Evolutionary conservation across 2,113 vertebrate genomes (phyloP), one percentile per base, ranked within the genome.

Genomic region (Planiliza haematocheilus): DNA sequence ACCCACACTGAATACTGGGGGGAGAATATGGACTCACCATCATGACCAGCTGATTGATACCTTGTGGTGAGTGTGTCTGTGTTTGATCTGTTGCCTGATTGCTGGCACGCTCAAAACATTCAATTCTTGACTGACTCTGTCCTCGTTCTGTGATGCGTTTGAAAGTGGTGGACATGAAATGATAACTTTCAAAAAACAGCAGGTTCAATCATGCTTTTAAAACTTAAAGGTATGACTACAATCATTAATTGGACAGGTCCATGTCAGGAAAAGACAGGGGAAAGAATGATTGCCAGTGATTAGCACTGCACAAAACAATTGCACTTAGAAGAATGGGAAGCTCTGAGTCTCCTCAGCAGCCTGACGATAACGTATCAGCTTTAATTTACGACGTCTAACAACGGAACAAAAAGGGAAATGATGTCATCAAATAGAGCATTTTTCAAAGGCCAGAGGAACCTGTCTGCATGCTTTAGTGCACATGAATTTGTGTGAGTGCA

Each of bases 391-490:
- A 70, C 56, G 57, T 84, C 79, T 51, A 81, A 72, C 76, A 64
- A 42, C 24, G 38, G 24, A 58, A 81, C 70, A 85, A 84, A 88
- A 87, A 18, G 46, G 74, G 61, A 88, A 86, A 84, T 86, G 70
- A 92, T 92, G 89, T 91, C 91, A 93, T 93, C 89, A 93, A 91
- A 90, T 70, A 67, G 79, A 68, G 59, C 70, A 10, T 69, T 88
- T 89, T 89, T 91, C 90, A 94, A 92, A 92, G 88, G 77, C 65
- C 59, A 21, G 78, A 76, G 64, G 65, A 78, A 70, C 43, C 74
- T 51, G 77, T 46, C 71, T 59, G 62, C 48, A 55, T 62, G 69
- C 56, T 83, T 83, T 69, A 61, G 79, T 74, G 24, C 24, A 59
- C 66, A 66, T 83, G 78, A 56, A 70, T 75, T 67, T 88, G 70